Conservation (phyloP, 2,113 vertebrate genomes). For the Cottus gobio region DNA sequence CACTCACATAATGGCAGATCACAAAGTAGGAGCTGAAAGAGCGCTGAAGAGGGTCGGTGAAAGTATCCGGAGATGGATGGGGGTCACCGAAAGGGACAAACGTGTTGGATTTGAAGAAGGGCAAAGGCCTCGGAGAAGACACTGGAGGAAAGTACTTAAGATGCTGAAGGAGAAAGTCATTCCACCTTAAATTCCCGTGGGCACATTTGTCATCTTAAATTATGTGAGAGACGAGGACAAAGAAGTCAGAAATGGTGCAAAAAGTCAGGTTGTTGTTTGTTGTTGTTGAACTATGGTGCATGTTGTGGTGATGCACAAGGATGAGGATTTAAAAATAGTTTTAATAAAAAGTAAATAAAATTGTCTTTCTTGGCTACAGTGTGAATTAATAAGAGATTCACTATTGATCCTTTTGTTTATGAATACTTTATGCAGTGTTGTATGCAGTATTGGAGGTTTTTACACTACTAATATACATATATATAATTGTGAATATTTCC, state of each 20-base stretch:
- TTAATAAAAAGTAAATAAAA: too few species aligned
- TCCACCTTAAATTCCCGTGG: conserved; percentile 22
- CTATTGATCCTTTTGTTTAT: neutral
- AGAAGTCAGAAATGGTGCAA: neutral
- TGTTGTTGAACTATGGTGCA: neutral
- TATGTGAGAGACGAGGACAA: conserved; percentile 18
- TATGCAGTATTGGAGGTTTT: neutral
- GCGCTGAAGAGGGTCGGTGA: conserved; percentile 24
- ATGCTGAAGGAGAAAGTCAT: conserved; percentile 17
- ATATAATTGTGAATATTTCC: neutral
- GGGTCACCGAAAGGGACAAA: conserved; percentile 51
- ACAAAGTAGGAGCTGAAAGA: conserved; percentile 45
- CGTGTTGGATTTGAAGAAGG: conserved; percentile 28
- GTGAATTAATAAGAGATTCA: neutral
- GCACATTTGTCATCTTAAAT: conserved; percentile 30
- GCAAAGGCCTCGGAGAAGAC: conserved; percentile 36
- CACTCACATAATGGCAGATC: neutral
- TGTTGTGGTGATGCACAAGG: neutral
- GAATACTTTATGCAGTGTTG: neutral
- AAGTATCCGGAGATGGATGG: conserved; percentile 42
- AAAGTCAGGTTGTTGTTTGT: neutral
- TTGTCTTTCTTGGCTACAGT: neutral
- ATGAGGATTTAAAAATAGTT: neutral
- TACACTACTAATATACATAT: neutral
- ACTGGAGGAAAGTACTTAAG: conserved; percentile 14